These are phyloP conservation scores for Proterorhinus semilunaris DNA, from an alignment of 2,113 vertebrate genomes.

Conservation along the genomic window DNA sequence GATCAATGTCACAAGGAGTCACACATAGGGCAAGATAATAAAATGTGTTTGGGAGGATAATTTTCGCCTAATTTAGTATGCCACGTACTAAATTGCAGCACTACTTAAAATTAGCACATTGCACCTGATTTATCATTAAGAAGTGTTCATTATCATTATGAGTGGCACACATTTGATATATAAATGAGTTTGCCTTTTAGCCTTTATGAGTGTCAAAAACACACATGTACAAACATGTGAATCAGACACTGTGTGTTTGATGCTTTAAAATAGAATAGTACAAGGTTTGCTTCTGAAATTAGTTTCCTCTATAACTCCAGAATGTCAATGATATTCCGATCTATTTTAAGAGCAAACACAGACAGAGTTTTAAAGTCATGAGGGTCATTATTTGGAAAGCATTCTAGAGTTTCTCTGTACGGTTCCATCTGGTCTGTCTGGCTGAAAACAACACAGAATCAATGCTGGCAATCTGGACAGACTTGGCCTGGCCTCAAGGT, in stretches of 20 bases:
- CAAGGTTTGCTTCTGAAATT: background rate
- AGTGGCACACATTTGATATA: too few species aligned
- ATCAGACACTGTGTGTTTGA: background rate
- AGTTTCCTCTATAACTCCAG: background rate
- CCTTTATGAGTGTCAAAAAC: too few species aligned
- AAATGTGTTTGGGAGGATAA: too few species aligned
- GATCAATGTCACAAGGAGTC: too few species aligned
- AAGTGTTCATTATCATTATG: too few species aligned
- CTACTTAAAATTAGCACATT: too few species aligned
- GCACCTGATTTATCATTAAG: too few species aligned
- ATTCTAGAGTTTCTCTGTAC: conserved; percentile 37
- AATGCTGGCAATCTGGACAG: conserved; percentile 21
- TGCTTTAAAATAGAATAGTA: background rate
- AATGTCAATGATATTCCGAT: background rate
- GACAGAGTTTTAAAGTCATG: background rate
- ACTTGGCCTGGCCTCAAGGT: conserved; percentile 35
- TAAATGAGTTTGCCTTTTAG: too few species aligned
- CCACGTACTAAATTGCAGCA: too few species aligned
- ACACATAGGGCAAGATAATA: too few species aligned
- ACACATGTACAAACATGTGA: too few species aligned
- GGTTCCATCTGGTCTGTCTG: conserved; percentile 40
- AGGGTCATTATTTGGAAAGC: conserved; percentile 19
- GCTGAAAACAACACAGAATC: conserved; percentile 52
- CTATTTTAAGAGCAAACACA: background rate
- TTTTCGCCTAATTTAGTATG: too few species aligned